phyloP scores from a whole-genome alignment of 2,888 invertebrate genomes.

The Idaea biselata region DNA sequence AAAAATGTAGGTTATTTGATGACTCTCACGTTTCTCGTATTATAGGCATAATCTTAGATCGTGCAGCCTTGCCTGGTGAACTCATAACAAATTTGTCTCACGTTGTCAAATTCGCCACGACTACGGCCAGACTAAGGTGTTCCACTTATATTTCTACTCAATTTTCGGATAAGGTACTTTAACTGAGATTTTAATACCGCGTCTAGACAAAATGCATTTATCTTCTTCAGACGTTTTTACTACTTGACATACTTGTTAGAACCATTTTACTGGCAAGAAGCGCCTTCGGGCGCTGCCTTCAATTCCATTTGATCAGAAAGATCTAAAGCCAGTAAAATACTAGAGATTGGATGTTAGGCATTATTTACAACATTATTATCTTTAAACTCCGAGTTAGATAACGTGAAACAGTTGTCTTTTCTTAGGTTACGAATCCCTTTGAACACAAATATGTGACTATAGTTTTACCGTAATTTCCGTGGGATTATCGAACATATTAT shows the following conservation, averaged over 20 bases:
- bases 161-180: constrained; percentile 71
- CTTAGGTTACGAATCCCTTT: not conserved
- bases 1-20: not conserved
- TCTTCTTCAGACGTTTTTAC: constrained; percentile 9
- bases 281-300: not conserved
- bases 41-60: not conserved
- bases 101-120: constrained; percentile 63
- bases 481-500: too few species aligned
- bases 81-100: constrained; percentile 59
- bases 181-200: constrained; percentile 48
- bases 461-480: too few species aligned
- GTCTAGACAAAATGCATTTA: constrained; percentile 20
- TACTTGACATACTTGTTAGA: constrained; percentile 11
- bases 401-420: not conserved
- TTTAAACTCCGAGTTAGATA: not conserved
- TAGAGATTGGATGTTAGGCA: not conserved
- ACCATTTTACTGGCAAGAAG: not conserved
- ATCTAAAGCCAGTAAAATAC: not conserved
- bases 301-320: not conserved
- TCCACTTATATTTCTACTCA: constrained; percentile 48
- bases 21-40: not conserved
- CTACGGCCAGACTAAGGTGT: constrained; percentile 51
- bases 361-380: not conserved
- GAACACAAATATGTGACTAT: not conserved
- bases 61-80: constrained; percentile 69